Percentiles rank a stretch among this genome's conserved stretches.
Conservation (phyloP, 2,797 vertebrate species). For the Molossus molossus region DNA sequence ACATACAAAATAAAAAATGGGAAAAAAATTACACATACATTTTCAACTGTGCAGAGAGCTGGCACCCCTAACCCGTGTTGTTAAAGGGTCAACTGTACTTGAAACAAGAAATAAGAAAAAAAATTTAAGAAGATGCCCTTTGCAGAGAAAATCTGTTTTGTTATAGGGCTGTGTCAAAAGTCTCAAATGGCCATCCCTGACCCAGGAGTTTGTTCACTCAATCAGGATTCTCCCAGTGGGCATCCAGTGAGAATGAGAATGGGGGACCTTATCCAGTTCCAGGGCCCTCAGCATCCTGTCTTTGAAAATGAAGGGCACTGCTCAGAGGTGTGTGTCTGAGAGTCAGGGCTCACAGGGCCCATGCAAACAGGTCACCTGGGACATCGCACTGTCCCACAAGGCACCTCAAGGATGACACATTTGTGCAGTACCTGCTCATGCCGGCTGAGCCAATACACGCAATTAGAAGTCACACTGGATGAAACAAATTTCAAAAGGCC, state of each 20-base stretch:
- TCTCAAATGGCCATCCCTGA: background rate
- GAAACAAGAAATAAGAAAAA: background rate
- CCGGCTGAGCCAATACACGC: accelerated
- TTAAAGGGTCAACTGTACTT: background rate
- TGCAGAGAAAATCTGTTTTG: background rate
- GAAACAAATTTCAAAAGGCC: background rate
- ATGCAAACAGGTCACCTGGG: too few relatives aligned
- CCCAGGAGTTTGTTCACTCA: too few relatives aligned
- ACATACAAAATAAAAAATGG: background rate
- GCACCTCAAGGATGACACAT: accelerated
- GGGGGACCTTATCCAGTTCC: background rate
- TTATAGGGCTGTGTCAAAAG: accelerated
- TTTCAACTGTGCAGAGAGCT: background rate
- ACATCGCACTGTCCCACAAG: accelerated
- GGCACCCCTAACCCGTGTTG: background rate
- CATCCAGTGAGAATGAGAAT: accelerated
- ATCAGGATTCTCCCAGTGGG: background rate
- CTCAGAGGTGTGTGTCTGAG: background rate
- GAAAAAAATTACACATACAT: background rate
- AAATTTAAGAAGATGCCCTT: background rate
- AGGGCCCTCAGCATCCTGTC: background rate
- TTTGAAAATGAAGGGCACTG: too few relatives aligned
- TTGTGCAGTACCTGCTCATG: accelerated
- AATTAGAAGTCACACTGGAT: background rate
- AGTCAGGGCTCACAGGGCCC: accelerated